Conservation (phyloP, 2,797 vertebrate species). For the Philypnodon macrostomus region DNA sequence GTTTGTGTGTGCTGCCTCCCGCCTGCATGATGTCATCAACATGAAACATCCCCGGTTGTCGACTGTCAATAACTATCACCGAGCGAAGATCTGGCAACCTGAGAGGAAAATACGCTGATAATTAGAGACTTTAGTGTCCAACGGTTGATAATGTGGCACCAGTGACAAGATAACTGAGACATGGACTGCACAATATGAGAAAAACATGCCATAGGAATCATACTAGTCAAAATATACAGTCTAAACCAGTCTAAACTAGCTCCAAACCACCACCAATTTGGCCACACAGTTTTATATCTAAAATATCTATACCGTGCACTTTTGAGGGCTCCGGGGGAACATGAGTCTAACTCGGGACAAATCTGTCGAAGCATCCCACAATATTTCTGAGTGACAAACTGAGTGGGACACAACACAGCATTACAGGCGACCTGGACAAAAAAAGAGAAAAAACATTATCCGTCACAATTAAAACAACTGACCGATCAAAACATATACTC, state of each 20-base stretch:
- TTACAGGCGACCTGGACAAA: constrained; percentile 86
- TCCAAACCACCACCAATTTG: too few relatives aligned
- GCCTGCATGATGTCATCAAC: constrained; percentile 86
- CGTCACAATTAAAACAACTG: too few relatives aligned
- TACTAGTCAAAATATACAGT: too few relatives aligned
- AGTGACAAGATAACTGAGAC: too few relatives aligned
- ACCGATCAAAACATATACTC: not conserved
- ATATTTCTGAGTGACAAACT: constrained; percentile 88
- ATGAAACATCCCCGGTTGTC: constrained; percentile 81
- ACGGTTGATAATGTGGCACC: too few relatives aligned
- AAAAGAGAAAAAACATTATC: too few relatives aligned
- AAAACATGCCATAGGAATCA: too few relatives aligned
- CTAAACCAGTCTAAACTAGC: too few relatives aligned
- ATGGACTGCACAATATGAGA: too few relatives aligned
- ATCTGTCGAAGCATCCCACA: constrained; percentile 84
- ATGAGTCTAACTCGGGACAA: constrained; percentile 86
- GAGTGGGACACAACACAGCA: constrained; percentile 84
- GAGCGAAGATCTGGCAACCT: constrained; percentile 87
- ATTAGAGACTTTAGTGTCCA: not conserved
- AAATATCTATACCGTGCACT: constrained; percentile 82
- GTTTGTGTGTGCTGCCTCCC: constrained; percentile 69
- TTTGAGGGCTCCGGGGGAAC: constrained; percentile 79
- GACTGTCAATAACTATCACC: constrained; percentile 80
- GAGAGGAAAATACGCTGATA: not conserved
- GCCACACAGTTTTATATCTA: too few relatives aligned